phyloP scores from a whole-genome alignment of 2,113 vertebrate genomes.

The Myrmophylax atrothorax region DNA sequence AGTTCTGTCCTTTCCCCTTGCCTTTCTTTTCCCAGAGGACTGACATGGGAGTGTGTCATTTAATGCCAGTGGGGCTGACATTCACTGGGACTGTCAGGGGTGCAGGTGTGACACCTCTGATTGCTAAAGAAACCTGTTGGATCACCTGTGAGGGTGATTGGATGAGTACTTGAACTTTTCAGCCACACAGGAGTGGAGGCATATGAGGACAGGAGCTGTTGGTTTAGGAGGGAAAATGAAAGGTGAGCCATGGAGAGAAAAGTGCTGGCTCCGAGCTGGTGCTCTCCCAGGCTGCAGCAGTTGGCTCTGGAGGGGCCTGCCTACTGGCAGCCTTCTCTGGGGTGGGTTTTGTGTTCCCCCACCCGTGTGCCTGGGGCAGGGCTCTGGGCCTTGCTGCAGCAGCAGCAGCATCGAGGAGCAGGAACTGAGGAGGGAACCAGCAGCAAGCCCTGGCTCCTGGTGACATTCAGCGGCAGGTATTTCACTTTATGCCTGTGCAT shows the following conservation, averaged over 20 bases:
- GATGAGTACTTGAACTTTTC: not conserved
- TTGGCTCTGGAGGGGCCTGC: not conserved
- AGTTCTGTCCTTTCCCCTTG: not conserved
- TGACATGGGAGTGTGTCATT: not conserved
- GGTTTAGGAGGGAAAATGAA: not conserved
- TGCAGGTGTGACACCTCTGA: not conserved
- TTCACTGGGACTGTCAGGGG: not conserved
- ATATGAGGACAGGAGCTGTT: not conserved
- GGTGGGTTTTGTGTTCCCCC: not conserved
- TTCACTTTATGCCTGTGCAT: rapidly evolving
- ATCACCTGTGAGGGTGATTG: too few relatives aligned
- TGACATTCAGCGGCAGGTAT: not conserved
- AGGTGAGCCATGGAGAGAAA: not conserved
- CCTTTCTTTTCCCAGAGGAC: not conserved
- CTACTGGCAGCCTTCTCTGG: not conserved
- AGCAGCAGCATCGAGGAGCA: not conserved
- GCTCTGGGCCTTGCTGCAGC: rapidly evolving
- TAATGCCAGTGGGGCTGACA: rapidly evolving
- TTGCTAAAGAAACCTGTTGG: not conserved
- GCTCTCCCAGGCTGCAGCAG: not conserved
- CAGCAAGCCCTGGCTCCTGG: not conserved
- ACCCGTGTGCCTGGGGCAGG: not conserved
- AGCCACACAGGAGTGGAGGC: not conserved
- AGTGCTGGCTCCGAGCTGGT: rapidly evolving
- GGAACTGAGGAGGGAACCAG: not conserved